A percentile compares a stretch with the other conserved stretches of the same genome.
Conservation (phyloP, 2,113 vertebrate species). For the Balaeniceps rex region DNA sequence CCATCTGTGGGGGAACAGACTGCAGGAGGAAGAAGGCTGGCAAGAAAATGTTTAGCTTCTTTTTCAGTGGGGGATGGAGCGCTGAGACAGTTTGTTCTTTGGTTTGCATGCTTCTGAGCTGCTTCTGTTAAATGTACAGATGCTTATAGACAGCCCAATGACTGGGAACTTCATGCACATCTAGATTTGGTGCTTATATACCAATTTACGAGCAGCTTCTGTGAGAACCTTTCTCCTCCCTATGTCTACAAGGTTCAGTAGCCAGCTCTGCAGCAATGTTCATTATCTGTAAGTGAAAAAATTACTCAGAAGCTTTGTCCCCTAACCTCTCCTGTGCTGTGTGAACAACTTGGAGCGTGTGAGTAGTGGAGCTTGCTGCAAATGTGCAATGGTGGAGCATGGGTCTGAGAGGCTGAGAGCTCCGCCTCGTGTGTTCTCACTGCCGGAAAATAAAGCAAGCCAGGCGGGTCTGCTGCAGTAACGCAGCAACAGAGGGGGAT, state of each 20-base stretch:
- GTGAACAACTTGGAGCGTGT: not conserved
- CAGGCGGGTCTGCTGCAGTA: not conserved
- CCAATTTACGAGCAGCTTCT: not conserved
- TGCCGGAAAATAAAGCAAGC: not conserved
- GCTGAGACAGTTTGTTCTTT: not conserved
- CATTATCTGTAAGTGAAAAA: not conserved
- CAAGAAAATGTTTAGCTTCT: not conserved
- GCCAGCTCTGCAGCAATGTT: not conserved
- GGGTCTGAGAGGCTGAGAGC: not conserved
- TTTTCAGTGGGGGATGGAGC: not conserved
- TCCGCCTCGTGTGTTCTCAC: not conserved
- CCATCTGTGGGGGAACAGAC: slow-evolving; percentile 2
- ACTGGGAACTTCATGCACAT: not conserved
- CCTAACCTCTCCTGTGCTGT: not conserved
- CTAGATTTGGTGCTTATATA: not conserved
- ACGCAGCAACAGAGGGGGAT: not conserved
- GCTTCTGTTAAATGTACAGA: not conserved
- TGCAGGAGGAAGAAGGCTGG: not conserved
- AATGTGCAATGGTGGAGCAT: rapidly evolving
- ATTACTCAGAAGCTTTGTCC: not conserved
- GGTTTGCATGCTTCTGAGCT: not conserved
- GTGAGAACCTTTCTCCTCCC: not conserved
- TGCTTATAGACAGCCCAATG: not conserved
- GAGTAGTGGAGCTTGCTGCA: not conserved
- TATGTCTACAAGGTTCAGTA: not conserved